These are phyloP conservation scores for Drosophila anceps DNA, from an alignment of 2,888 invertebrate species.

Conservation along the genomic window DNA sequence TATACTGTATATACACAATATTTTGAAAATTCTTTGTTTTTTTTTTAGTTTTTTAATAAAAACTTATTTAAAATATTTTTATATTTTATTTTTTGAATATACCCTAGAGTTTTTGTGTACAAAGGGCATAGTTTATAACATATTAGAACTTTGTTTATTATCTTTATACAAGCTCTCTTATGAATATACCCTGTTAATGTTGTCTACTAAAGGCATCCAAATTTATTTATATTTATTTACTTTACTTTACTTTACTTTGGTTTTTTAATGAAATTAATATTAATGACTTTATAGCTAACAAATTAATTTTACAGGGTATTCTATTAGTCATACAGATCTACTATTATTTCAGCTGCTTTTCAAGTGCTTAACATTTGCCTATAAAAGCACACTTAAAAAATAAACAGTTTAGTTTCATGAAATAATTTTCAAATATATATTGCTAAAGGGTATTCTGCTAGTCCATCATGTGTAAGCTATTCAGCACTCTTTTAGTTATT, in stretches of 20 bases:
- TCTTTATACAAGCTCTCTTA: no score
- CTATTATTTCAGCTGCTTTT: background rate
- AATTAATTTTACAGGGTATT: background rate
- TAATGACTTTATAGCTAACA: background rate
- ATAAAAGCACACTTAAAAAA: background rate
- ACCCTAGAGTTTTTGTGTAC: no score
- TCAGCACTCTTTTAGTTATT: slow-evolving; percentile 36
- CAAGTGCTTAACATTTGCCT: background rate
- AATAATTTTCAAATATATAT: background rate
- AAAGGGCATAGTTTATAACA: no score
- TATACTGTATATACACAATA: background rate
- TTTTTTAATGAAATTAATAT: background rate
- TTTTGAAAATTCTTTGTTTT: background rate
- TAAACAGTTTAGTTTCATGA: background rate
- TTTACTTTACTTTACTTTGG: no score
- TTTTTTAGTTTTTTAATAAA: background rate
- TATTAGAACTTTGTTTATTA: no score
- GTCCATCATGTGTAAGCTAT: background rate
- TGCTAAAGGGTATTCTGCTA: background rate
- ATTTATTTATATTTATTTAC: background rate
- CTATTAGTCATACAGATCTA: no score
- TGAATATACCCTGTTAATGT: no score
- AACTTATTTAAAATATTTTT: background rate
- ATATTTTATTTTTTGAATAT: no score
- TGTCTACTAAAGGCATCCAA: no score